Base-by-base conservation (phyloP, 2,113 vertebrate species). In the Catharus fuscescens region DNA sequence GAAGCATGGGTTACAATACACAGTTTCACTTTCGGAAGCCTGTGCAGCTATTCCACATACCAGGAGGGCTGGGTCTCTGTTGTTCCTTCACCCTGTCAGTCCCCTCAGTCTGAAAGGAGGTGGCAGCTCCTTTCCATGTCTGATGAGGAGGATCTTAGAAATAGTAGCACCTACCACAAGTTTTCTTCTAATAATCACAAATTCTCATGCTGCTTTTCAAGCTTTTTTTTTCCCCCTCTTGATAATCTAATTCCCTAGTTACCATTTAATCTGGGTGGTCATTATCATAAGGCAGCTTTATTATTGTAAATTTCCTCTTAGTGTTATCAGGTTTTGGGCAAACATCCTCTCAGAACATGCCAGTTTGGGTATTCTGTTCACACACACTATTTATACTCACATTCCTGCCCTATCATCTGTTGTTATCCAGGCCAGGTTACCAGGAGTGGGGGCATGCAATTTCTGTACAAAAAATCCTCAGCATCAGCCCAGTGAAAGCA, bases 261-360 rank as follows among this genome's bases (percentile, higher is more conserved):
- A 80, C 40, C 20, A 4, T 78, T 96, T 95, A 70, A 86, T 80
- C 54, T 78, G 80, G 15, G 42, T 59, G 28, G 36, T 86, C 77
- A 13, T 44, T 86, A 77, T 89, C 2, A 70, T 78, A 56, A 67
- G 24, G 42, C 84, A 89, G n/a, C 10, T 84, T 81, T 84, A 26
- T 84, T 92, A 74, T 24, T 74, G 64, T 62, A 84, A 14, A 50
- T 89, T 86, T 94, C 60, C 52, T 80, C 29, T 89, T 29, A 15
- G 23, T 0, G 2, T 59, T 92, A 78, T 4, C 69, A 47, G 34
- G 38, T 86, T 94, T 91, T 28, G 87, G 73, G 77, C 61, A 91
- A 79, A 84, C 60, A 84, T 80, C 60, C n/a, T 80, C 80, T 83
- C 64, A 92, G 52, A 78, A 62, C 8, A 14, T 34, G 42, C 32